Conservation (phyloP, 2,113 vertebrate genomes). For the Tiliqua scincoides region DNA sequence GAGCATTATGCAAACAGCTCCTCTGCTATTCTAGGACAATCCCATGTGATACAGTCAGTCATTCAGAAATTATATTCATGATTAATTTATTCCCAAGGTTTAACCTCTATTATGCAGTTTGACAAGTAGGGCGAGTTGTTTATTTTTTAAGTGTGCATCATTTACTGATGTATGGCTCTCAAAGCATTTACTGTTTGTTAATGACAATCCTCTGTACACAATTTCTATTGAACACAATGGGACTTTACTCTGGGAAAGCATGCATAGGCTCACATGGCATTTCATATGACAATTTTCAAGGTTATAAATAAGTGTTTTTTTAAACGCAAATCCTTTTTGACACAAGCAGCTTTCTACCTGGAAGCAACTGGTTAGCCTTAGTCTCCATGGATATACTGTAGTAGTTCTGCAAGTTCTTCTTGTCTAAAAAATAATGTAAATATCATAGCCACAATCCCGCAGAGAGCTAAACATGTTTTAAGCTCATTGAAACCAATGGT, state of each 20-base stretch:
- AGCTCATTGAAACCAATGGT: too few relatives aligned
- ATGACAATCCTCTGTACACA: neutral
- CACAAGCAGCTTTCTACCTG: constrained; percentile 26
- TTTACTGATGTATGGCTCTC: neutral
- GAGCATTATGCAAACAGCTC: neutral
- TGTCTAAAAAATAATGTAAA: too few relatives aligned
- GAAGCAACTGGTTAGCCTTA: neutral
- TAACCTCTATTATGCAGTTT: neutral
- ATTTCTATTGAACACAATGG: neutral
- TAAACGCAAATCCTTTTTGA: constrained; percentile 26
- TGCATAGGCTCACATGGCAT: neutral
- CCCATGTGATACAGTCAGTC: neutral
- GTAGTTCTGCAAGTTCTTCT: neutral
- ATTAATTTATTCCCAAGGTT: constrained; percentile 31
- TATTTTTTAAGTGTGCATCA: constrained; percentile 30
- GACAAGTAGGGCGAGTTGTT: neutral
- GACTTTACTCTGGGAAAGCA: neutral
- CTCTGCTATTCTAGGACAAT: constrained; percentile 17
- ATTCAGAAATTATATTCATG: constrained; percentile 28
- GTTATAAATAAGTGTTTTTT: constrained; percentile 35
- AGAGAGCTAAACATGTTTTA: too few relatives aligned
- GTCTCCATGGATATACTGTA: constrained; percentile 7
- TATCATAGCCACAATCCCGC: too few relatives aligned
- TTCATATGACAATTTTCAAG: neutral
- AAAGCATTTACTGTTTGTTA: constrained; percentile 1